Conservation (phyloP, 2,888 invertebrate genomes). For the Cecidostiba fungosa region DNA sequence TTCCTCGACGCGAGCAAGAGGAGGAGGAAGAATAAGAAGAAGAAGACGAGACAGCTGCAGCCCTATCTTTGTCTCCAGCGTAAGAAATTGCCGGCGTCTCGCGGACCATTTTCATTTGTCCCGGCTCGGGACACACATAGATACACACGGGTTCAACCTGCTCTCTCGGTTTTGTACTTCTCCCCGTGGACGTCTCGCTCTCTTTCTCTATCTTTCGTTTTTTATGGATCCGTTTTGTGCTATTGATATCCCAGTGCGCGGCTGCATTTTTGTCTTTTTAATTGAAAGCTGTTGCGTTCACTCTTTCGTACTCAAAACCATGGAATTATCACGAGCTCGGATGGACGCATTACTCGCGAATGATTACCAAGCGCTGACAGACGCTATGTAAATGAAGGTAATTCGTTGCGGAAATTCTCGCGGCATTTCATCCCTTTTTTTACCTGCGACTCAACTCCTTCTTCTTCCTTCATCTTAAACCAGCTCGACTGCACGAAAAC, state of each 20-base stretch:
- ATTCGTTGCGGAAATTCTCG: neutral
- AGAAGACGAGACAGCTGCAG: conserved; percentile 48
- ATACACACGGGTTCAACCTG: neutral
- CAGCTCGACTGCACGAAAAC: neutral
- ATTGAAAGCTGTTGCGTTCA: no score
- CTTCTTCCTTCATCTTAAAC: conserved; percentile 8
- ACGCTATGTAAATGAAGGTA: neutral
- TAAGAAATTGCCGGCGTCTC: conserved; percentile 57
- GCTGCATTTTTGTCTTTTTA: no score
- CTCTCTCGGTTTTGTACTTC: conserved; percentile 10
- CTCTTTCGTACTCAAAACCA: no score
- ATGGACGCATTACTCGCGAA: no score
- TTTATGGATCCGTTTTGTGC: neutral
- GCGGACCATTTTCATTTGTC: conserved; percentile 64
- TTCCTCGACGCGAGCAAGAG: conserved; percentile 38
- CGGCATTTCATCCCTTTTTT: neutral
- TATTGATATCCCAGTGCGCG: neutral
- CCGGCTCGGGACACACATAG: conserved; percentile 8
- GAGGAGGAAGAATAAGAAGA: conserved; percentile 22
- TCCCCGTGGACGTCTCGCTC: neutral
- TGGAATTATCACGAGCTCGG: neutral
- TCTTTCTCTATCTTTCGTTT: neutral
- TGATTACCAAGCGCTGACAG: neutral
- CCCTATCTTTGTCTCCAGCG: neutral
- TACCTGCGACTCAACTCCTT: neutral